Evolutionary conservation across 2,797 vertebrate species (phyloP), one percentile per base, ranked within the genome.

Genomic region (Girardinus metallicus): DNA sequence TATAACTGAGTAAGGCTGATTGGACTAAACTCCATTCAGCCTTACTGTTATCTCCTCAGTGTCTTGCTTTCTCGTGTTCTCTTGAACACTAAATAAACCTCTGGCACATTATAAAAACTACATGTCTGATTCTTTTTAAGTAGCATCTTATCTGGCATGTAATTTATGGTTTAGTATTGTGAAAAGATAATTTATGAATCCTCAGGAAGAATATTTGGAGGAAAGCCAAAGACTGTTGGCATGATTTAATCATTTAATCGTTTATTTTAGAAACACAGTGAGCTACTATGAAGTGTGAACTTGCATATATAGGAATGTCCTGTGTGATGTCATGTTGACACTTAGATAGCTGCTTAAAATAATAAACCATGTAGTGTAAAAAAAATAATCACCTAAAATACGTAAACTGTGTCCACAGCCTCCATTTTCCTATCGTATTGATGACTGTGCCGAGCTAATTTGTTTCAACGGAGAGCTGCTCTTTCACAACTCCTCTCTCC

Each of bases 391-490:
- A 76, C 53, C n/a, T 39, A 15, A 73, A 46, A 29, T 11, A 7
- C 77, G 7, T 84, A 21, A 72, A 15, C 74, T 90, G 16, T 82
- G 21, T 83, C 71, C 53, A 78, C 91, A 99, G 98, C 97, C 98
- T 73, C 97, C 96, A 4, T 97, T 96, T 80, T 97, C 98, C 16
- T 95, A 97, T 89, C 97, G 97, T 34, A 92, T 98, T 4, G 97
- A 99, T 81, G 97, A 96, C 83, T 99, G 98, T 86, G 98, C 96
- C 55, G 98, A 99, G 89, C 97, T 98, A 21, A 96, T 99, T 80
- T 99, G 98, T 91, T 95, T 99, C 90, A 97, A 97, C 49, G 96
- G 88, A 82, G 96, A 97, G 75, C 96, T 99, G 96, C 96, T 97
- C 89, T 94, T 99, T 55, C 98, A 98, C 93, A 99, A 99, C 86